phyloP scores from a whole-genome alignment of 2,113 vertebrate genomes.

The Parus major region DNA sequence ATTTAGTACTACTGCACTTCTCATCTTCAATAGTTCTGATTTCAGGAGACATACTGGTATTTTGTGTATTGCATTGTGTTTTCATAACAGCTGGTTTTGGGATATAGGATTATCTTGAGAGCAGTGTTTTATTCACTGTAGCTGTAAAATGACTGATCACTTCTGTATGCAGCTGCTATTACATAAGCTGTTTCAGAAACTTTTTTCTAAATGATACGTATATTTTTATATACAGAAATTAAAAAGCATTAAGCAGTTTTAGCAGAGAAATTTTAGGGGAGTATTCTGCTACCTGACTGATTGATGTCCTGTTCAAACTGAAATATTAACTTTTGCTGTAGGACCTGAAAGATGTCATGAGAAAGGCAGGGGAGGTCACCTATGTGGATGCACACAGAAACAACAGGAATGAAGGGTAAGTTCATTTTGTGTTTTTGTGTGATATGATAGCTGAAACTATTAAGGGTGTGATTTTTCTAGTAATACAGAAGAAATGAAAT shows the following conservation, averaged over 20 bases:
- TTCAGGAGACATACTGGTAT: not conserved
- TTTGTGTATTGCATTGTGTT: slow-evolving; percentile 1
- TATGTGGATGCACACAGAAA: slow-evolving; percentile 93
- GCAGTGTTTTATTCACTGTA: not conserved
- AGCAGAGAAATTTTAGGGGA: not conserved
- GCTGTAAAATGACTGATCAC: not conserved
- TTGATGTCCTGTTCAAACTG: slow-evolving; percentile 14
- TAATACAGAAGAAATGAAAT: not conserved
- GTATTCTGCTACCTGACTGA: not conserved
- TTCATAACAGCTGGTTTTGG: not conserved
- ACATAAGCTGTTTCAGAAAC: not conserved
- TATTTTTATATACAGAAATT: not conserved
- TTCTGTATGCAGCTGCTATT: not conserved
- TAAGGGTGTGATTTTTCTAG: not conserved
- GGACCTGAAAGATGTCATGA: slow-evolving; percentile 95
- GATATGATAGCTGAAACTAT: not conserved
- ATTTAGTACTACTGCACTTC: not conserved
- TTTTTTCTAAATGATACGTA: not conserved
- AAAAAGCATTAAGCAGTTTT: not conserved
- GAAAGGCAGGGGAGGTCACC: slow-evolving; percentile 91
- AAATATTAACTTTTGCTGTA: slow-evolving; percentile 69
- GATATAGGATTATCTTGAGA: slow-evolving; percentile 9
- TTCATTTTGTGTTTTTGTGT: not conserved
- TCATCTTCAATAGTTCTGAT: not conserved
- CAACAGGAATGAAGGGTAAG: slow-evolving; percentile 91